Conservation (phyloP, 2,113 vertebrate species). For the Caracal caracal region DNA sequence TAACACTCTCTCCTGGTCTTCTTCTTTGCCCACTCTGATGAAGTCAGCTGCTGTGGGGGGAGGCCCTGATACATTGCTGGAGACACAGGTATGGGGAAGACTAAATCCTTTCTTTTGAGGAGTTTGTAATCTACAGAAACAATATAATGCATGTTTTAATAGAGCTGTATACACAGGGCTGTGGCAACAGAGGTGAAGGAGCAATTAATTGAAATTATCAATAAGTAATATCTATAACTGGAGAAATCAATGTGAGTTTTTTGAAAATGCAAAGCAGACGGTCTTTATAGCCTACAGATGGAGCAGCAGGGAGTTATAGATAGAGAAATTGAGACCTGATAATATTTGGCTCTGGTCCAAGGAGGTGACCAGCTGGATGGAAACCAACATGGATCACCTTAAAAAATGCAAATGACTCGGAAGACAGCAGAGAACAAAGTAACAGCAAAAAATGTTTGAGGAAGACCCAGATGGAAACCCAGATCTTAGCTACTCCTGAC, state of each 20-base stretch:
- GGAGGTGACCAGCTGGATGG: neutral
- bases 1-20: neutral
- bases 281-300: neutral
- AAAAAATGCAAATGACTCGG: neutral
- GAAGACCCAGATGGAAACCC: neutral
- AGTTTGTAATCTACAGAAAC: neutral
- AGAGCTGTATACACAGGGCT: neutral
- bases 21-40: neutral
- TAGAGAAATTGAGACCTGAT: neutral
- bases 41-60: neutral
- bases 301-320: neutral
- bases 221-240: neutral
- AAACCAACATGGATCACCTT: neutral
- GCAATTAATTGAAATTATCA: neutral
- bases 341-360: slow-evolving; percentile 22
- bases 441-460: neutral
- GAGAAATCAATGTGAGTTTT: neutral
- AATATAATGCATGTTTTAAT: neutral
- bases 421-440: neutral
- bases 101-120: neutral
- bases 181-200: neutral
- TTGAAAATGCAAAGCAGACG: neutral
- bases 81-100: neutral
- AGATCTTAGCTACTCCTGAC: neutral
- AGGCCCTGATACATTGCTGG: neutral